Conservation (phyloP, 2,113 vertebrate species). For the Cranoglanis bouderius region DNA sequence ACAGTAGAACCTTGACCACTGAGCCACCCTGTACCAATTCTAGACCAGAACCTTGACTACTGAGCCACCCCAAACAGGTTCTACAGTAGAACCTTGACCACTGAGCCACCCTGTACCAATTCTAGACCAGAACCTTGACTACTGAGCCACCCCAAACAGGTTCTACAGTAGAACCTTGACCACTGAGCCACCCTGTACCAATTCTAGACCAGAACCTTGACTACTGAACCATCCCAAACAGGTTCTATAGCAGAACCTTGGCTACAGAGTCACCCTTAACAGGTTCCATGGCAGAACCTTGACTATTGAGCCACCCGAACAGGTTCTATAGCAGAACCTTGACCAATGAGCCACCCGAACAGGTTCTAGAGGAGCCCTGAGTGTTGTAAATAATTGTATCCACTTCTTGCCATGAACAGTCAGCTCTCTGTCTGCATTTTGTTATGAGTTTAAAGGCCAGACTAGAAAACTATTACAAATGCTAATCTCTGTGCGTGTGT, state of each 20-base stretch:
- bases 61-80: not conserved
- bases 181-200: not conserved
- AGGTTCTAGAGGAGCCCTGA: not conserved
- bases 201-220: not conserved
- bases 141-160: not conserved
- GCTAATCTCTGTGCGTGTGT: not conserved
- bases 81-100: not conserved
- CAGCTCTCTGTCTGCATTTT: not conserved
- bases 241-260: not conserved
- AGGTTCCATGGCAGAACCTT: no score
- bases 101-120: not conserved
- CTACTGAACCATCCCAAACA: not conserved
- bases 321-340: not conserved
- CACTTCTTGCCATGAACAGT: not conserved
- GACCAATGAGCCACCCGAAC: not conserved
- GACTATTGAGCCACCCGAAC: not conserved
- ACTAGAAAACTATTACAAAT: not conserved
- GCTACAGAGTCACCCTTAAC: not conserved
- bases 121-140: not conserved
- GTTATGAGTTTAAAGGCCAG: not conserved
- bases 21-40: not conserved
- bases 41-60: not conserved
- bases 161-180: not conserved
- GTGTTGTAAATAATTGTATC: not conserved
- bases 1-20: not conserved